Conservation (phyloP, 1,140 invertebrate species). For the Caenorhabditis inopinata region DNA sequence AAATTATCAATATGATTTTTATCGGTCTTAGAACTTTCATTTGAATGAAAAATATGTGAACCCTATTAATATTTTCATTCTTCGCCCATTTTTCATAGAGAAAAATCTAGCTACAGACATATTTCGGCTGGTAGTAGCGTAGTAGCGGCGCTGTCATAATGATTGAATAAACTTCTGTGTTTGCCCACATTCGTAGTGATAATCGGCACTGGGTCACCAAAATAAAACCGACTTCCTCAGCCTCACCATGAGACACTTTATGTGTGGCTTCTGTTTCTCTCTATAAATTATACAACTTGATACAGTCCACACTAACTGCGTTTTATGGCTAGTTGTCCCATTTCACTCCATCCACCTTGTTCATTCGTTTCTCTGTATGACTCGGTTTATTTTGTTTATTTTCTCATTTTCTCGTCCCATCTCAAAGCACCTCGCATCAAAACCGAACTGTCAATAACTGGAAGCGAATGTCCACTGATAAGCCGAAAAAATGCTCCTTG, state of each 20-base stretch:
- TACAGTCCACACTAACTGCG: constrained; percentile 8
- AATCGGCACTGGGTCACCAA: not conserved
- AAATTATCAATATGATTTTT: too few species aligned
- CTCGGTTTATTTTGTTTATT: not conserved
- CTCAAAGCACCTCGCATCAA: not conserved
- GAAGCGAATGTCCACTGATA: not conserved
- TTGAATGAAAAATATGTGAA: too few species aligned
- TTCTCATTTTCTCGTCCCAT: not conserved
- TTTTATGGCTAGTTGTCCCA: constrained; percentile 29
- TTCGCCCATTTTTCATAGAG: not conserved
- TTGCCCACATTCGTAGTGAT: constrained; percentile 10
- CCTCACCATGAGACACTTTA: not conserved
- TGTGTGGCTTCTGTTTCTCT: not conserved
- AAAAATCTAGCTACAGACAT: not conserved
- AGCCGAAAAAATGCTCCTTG: not conserved
- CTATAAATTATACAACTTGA: constrained; percentile 33
- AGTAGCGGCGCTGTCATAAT: not conserved
- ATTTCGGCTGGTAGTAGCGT: not conserved
- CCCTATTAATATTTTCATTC: not conserved
- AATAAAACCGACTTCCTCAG: not conserved
- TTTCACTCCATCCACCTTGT: not conserved
- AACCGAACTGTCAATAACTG: constrained; percentile 24
- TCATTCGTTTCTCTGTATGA: not conserved
- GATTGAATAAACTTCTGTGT: not conserved
- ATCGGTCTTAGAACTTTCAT: too few species aligned